Evolutionary conservation across 2,888 invertebrate genomes (phyloP).

Genomic region (Entomobrya proxima): DNA sequence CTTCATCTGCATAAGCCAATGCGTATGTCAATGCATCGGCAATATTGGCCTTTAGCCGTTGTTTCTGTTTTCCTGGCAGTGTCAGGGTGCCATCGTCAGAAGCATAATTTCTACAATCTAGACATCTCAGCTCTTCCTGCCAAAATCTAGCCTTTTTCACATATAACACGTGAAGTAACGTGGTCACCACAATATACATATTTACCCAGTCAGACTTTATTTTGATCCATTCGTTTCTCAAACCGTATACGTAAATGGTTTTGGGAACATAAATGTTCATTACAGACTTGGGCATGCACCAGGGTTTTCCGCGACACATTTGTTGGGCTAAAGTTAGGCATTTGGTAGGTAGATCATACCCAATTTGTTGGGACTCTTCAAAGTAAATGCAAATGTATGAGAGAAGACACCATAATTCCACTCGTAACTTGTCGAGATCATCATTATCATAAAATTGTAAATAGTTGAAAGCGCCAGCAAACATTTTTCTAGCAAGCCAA

Average conservation of each 20-base stretch:
- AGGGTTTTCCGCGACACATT: background rate
- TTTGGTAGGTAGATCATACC: slow-evolving; percentile 19
- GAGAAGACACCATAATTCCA: slow-evolving; percentile 32
- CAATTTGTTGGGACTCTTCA: slow-evolving; percentile 21
- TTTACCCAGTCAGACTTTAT: background rate
- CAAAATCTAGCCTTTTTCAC: slow-evolving; percentile 34
- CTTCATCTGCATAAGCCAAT: slow-evolving; percentile 32
- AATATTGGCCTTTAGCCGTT: background rate
- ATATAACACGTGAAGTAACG: slow-evolving; percentile 2
- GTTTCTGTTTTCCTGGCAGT: background rate
- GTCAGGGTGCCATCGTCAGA: background rate
- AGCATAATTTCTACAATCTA: too few relatives aligned
- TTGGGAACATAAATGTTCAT: slow-evolving; percentile 26
- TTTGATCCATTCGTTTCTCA: slow-evolving; percentile 11
- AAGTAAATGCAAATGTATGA: slow-evolving; percentile 33
- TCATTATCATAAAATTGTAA: background rate
- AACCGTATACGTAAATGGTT: slow-evolving; percentile 17
- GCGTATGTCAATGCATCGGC: background rate
- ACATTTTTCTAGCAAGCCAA: slow-evolving; percentile 37
- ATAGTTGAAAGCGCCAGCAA: background rate
- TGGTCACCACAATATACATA: slow-evolving; percentile 2
- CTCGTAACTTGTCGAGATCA: slow-evolving; percentile 9
- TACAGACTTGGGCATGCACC: slow-evolving; percentile 3
- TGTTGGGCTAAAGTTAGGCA: background rate
- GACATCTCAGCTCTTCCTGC: background rate